Conservation (phyloP, 2,888 invertebrate genomes). For the Amiota mariae region DNA sequence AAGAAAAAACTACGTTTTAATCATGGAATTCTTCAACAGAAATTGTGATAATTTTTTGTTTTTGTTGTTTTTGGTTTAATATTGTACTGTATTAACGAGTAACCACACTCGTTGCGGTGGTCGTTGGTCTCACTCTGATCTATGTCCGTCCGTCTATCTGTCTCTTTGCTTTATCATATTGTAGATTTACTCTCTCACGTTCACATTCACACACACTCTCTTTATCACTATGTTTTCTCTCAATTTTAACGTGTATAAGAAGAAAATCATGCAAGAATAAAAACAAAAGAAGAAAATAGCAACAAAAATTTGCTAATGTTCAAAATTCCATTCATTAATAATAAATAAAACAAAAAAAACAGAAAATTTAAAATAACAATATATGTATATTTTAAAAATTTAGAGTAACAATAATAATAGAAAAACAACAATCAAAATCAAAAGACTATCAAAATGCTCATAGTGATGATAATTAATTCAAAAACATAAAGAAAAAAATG, state of each 20-base stretch:
- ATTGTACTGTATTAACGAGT: constrained; percentile 19
- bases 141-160: constrained; percentile 35
- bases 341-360: constrained; percentile 35
- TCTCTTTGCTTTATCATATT: constrained; percentile 3
- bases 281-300: neutral
- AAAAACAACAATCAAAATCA: constrained; percentile 42
- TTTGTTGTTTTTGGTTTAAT: constrained; percentile 25
- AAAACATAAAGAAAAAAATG: too few relatives aligned
- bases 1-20: constrained; percentile 31
- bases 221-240: neutral
- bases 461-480: too few relatives aligned
- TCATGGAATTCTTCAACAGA: constrained; percentile 10
- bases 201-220: neutral
- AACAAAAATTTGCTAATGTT: constrained; percentile 37
- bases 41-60: constrained; percentile 54
- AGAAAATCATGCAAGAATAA: neutral
- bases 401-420: constrained; percentile 29
- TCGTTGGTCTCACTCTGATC: constrained; percentile 11
- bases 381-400: too few relatives aligned
- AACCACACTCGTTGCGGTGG: constrained; percentile 21
- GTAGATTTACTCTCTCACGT: constrained; percentile 2
- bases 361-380: neutral
- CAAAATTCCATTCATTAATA: too few relatives aligned
- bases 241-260: constrained; percentile 25
- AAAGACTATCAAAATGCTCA: too few relatives aligned